phyloP scores from a whole-genome alignment of 1,140 invertebrate genomes.

The Zaprionus tsacasi region DNA sequence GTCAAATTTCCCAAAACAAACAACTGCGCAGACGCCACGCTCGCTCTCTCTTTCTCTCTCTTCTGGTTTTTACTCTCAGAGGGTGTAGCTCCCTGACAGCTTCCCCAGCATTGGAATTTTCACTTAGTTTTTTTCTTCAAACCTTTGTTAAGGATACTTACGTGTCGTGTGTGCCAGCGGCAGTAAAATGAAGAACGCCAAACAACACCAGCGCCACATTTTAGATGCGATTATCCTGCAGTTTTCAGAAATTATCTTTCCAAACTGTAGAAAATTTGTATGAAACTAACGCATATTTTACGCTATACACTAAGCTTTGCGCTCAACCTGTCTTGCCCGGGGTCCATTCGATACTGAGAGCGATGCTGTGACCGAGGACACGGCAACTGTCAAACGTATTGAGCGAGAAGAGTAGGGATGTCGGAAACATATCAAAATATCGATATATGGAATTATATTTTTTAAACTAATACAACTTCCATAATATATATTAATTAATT shows the following conservation, averaged over 20 bases:
- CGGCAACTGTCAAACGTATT: slow-evolving; percentile 17
- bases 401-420: no score
- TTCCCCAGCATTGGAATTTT: slow-evolving; percentile 70
- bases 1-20: slow-evolving; percentile 68
- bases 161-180: slow-evolving; percentile 70
- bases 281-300: slow-evolving; percentile 36
- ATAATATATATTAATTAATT: no score
- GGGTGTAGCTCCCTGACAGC: slow-evolving; percentile 54
- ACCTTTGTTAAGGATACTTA: slow-evolving; percentile 34
- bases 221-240: slow-evolving; percentile 27
- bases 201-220: slow-evolving; percentile 63
- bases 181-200: slow-evolving; percentile 60
- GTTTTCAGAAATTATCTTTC: background rate
- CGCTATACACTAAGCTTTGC: background rate
- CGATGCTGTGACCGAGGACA: background rate
- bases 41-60: slow-evolving; percentile 11
- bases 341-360: slow-evolving; percentile 49
- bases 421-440: no score
- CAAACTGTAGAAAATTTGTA: slow-evolving; percentile 9
- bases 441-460: no score
- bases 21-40: slow-evolving; percentile 51
- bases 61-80: slow-evolving; percentile 27
- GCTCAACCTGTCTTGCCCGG: slow-evolving; percentile 41
- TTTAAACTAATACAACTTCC: no score
- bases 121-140: slow-evolving; percentile 30